Evolutionary conservation across 2,113 vertebrate genomes (phyloP).

Genomic region (Ailurus styani): DNA sequence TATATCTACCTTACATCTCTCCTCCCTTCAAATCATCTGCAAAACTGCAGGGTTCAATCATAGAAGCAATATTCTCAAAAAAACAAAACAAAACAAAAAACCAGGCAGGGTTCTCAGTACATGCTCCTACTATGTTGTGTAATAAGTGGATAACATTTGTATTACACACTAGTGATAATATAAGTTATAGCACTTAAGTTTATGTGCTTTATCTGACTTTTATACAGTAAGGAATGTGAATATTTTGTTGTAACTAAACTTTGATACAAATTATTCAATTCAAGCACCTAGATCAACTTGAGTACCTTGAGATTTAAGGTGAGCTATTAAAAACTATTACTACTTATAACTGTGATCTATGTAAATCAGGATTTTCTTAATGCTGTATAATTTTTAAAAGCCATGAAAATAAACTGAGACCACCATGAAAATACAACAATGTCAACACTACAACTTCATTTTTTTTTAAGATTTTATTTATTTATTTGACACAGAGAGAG

Average conservation of each 20-base stretch:
- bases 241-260: neutral
- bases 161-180: neutral
- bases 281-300: neutral
- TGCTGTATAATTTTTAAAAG: neutral
- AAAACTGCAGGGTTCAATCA: neutral
- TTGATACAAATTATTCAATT: conserved; percentile 36
- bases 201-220: conserved; percentile 2
- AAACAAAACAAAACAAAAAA: neutral
- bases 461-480: neutral
- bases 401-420: neutral
- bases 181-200: neutral
- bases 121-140: neutral
- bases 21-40: neutral
- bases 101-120: neutral
- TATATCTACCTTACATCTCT: neutral
- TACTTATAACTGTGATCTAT: neutral
- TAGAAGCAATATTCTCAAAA: neutral
- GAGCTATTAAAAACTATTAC: neutral
- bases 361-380: neutral
- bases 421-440: conserved; percentile 12
- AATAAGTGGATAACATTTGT: neutral
- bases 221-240: neutral
- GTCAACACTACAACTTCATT: neutral
- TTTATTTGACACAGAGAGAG: too few species aligned
- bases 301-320: neutral